Base-by-base conservation (phyloP, 2,113 vertebrate species). In the Chaetodon trifascialis region DNA sequence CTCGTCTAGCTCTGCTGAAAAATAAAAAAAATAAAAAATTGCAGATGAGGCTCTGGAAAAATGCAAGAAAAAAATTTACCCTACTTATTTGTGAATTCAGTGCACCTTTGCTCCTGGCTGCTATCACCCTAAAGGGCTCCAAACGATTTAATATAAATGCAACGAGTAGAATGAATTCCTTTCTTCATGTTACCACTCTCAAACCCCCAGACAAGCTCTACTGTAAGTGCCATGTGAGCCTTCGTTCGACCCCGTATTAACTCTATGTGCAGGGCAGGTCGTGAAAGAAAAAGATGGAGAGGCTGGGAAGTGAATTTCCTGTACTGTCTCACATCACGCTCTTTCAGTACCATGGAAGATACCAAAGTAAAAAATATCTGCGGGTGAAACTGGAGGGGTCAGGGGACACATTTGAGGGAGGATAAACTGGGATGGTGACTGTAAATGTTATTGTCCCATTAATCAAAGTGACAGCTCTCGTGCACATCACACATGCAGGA, bases 361-460 rank as follows among this genome's bases (percentile, higher is more conserved):
- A 69, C 56, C 42, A 70, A 79, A 51, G 66, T 76, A 76, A 82
- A 30, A 30, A 85, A 86, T 79, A 82, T 84, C 58, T 81, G 55
- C 4, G 34, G 51, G 86, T 76, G 79, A 86, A 84, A 73, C 40
- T 12, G 36, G 16, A 59, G 56, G 76, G 80, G 86, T 90, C 67
- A 73, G 47, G 56, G 86, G 80, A 89, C 72, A 84, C 69, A 80
- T 85, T 46, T 86, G 83, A 87, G 60, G 54, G 73, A 65, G 73
- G 88, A 87, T 82, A 85, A 88, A 91, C 75, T 86, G 79, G 30
- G 80, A 87, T 73, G 65, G 72, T 76, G 86, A 90, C 89, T 87
- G 70, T 92, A 93, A 91, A 89, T 76, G 84, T 91, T 94, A 94
- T 94, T 93, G 91, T 91, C 73, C 77, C 89, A 93, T 94, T 93